These are phyloP conservation scores for Lysandra coridon DNA, from an alignment of 2,888 invertebrate genomes.

Conservation along the genomic window DNA sequence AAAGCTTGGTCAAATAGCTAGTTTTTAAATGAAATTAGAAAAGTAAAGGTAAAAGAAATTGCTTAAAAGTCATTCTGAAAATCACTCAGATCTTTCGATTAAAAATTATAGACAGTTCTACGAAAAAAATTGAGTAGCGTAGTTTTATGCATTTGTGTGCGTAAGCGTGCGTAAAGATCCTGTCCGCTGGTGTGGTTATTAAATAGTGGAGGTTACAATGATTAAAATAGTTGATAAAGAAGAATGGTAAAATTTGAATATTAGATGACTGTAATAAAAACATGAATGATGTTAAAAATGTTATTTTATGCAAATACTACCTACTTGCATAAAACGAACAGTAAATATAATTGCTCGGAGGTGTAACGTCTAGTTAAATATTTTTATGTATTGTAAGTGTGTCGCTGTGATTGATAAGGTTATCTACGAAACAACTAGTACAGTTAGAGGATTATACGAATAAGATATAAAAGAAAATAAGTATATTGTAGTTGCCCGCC, in stretches of 20 bases:
- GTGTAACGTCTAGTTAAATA: conserved; percentile 3
- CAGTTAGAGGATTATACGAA: conserved; percentile 1
- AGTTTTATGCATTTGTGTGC: too few species aligned
- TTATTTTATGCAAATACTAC: neutral
- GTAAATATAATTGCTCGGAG: conserved; percentile 14
- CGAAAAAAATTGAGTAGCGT: too few species aligned
- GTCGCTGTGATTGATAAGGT: conserved; percentile 7
- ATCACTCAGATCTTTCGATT: too few species aligned
- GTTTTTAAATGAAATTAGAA: too few species aligned
- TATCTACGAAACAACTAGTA: neutral
- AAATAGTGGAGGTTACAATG: too few species aligned
- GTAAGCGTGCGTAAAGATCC: too few species aligned
- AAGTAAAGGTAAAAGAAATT: too few species aligned
- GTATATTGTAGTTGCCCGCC: neutral
- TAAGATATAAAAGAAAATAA: neutral
- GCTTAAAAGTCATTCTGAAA: too few species aligned
- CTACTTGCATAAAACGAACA: neutral
- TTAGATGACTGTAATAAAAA: neutral
- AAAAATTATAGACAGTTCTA: too few species aligned
- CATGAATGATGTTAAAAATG: neutral
- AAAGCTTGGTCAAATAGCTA: too few species aligned
- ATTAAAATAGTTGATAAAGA: too few species aligned
- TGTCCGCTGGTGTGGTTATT: too few species aligned
- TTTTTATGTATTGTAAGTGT: conserved; percentile 20
- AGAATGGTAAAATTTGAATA: neutral